Evolutionary conservation across 1,140 invertebrate genomes (phyloP), one percentile per base, ranked within the genome.

Genomic region (Magallana ariakensis): DNA sequence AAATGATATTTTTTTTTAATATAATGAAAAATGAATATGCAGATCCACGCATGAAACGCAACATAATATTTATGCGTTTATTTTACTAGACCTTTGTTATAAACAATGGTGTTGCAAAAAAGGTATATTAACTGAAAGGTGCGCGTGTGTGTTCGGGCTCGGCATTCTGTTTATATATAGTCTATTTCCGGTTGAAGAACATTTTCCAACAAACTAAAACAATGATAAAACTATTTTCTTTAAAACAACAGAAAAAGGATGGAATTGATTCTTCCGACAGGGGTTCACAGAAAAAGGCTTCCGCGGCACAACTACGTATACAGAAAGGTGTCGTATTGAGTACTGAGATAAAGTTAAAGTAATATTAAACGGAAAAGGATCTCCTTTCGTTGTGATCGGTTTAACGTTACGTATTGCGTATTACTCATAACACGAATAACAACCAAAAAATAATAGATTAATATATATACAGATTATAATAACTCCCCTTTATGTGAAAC

Each of bases 181-280:
- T 10, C 66, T 75, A 26, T 75, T 75, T 75, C 66, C 66, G 66
- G 66, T 75, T 75, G 22, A 9, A 75, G 33, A 75, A 46, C 66
- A 33, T 26, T 75, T 75, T 75, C 22, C 22, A 75, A 75, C 66
- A 75, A 75, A 75, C 22, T 75, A 75, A 75, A 82, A 94, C 66
- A 84, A 99, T 99, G 98, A 99, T 99, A 95, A 99, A 99, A 96
- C 96, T 99, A 95, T 99, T 99, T 96, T 98, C 98, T 85, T 95
- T 99, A 93, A 99, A 99, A 96, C 98, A 99, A 96, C 98, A 98
- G 95, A 98, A 98, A 96, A 99, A 99, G 96, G 98, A 99, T 96
- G 98, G 98, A 90, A 97, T 97, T 55, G 92, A 91, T 93, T 96
- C 96, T 85, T 96, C 90, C 53, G 91, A 95, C 96, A 89, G 90